phyloP scores from a whole-genome alignment of 2,113 vertebrate species.

The Eulacestoma nigropectus region DNA sequence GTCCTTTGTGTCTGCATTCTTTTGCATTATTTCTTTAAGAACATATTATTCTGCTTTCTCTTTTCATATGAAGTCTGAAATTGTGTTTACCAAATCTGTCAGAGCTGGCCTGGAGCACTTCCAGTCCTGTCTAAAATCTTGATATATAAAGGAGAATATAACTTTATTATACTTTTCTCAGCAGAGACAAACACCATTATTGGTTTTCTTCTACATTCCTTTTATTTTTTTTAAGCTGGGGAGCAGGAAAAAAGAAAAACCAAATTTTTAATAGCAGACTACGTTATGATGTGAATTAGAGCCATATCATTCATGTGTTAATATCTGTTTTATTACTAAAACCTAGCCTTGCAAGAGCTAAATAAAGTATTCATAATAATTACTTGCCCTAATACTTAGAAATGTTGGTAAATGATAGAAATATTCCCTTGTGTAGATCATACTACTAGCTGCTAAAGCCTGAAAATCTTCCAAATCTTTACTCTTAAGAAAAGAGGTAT shows the following conservation, averaged over 20 bases:
- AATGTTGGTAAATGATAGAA: background rate
- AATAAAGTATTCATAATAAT: background rate
- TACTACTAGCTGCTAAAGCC: background rate
- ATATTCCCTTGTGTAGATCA: background rate
- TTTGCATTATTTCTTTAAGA: background rate
- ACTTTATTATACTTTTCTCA: background rate
- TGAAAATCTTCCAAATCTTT: background rate
- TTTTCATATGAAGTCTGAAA: background rate
- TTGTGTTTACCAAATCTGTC: background rate
- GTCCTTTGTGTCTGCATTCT: background rate
- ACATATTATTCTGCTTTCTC: background rate
- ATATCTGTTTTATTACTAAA: background rate
- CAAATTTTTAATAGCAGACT: background rate
- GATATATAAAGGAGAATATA: background rate
- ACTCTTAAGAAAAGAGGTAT: background rate
- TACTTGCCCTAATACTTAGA: background rate
- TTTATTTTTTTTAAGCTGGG: background rate
- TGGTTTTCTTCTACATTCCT: background rate
- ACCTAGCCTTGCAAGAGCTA: background rate
- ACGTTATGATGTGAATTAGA: background rate
- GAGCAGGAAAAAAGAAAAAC: rapidly evolving
- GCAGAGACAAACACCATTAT: background rate
- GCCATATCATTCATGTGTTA: background rate
- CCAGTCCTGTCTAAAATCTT: background rate
- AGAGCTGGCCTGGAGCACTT: background rate